These are phyloP conservation scores for Tipula helvola DNA, from an alignment of 2,888 invertebrate genomes.

Conservation along the genomic window DNA sequence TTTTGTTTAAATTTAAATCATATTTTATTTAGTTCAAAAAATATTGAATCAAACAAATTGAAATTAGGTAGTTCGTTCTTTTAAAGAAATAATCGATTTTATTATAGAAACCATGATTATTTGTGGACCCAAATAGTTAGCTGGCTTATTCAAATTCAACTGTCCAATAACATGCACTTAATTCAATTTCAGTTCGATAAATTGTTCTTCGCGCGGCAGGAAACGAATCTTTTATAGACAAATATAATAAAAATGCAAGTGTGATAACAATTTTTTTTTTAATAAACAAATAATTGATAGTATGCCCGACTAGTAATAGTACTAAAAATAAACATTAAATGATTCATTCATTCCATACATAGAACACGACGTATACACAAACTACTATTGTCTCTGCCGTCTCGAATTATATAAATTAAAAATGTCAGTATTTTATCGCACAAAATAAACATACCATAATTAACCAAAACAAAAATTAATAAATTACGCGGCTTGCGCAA, in stretches of 20 bases:
- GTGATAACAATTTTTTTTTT: neutral
- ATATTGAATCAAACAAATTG: too few relatives aligned
- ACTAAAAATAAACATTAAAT: neutral
- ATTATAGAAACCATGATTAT: too few relatives aligned
- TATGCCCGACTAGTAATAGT: neutral
- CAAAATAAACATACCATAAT: neutral
- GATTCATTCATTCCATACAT: neutral
- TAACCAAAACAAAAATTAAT: neutral
- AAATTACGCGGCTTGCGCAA: neutral
- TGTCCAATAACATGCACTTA: neutral
- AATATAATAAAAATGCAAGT: neutral
- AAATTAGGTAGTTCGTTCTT: too few relatives aligned
- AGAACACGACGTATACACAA: neutral
- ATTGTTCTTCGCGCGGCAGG: neutral
- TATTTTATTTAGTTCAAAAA: too few relatives aligned
- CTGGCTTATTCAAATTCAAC: neutral
- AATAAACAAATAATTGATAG: neutral
- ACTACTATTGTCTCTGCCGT: neutral
- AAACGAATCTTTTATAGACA: neutral
- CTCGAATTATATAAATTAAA: neutral
- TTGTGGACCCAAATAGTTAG: neutral
- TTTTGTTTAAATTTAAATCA: too few relatives aligned
- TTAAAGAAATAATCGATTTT: too few relatives aligned
- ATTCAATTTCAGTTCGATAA: neutral
- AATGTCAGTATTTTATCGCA: neutral